Base-by-base conservation (phyloP, 35 echinoderm and acorn worm genomes). In the Chiridota heheva region DNA sequence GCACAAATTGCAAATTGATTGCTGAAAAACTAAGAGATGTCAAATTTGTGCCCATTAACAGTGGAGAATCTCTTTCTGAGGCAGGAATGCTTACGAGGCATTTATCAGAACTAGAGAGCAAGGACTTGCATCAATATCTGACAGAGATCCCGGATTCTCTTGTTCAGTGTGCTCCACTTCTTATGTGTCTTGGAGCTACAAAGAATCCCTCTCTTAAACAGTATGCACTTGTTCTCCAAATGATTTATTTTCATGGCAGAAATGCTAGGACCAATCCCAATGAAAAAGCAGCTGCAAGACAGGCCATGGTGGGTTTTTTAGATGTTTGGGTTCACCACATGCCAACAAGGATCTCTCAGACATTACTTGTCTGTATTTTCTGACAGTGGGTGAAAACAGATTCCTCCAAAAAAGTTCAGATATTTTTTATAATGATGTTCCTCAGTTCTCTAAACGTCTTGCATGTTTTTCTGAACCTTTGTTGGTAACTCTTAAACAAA, bases 271-370 rank as follows among this genome's bases (percentile, higher is more conserved):
- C 30, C 2, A 74, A 74, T 32, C 20, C 70, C 20, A 41, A 41
- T 26, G 7, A 51, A 18, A 8, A 8, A 26, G 8, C 33, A 35
- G 70, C 70, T 12, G 70, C 70, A 10, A 31, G 56, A 13, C 70
- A 74, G n/a, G 70, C 70, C 36, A 20, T 74, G 12, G 7, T 34
- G 70, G 70, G 2, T 74, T 74, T 74, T 74, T 74, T 8, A 24
- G 4, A 8, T 74, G 70, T 33, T 44, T 74, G 2, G 26, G 4
- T 17, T 16, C 33, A 15, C 25, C 6, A 35, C 43, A 51, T n/a
- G n/a, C n/a, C n/a, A 51, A 1, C 22, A 43, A 0, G 2, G 39
- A 73, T 1, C 28, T 35, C 7, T 26, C 28, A 0, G 35, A 18
- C 1, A 22, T 74, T 45, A 26, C 20, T 29, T 42, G 18, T 27